Conservation (phyloP, 2,888 invertebrate species). For the Xestia c-nigrum region DNA sequence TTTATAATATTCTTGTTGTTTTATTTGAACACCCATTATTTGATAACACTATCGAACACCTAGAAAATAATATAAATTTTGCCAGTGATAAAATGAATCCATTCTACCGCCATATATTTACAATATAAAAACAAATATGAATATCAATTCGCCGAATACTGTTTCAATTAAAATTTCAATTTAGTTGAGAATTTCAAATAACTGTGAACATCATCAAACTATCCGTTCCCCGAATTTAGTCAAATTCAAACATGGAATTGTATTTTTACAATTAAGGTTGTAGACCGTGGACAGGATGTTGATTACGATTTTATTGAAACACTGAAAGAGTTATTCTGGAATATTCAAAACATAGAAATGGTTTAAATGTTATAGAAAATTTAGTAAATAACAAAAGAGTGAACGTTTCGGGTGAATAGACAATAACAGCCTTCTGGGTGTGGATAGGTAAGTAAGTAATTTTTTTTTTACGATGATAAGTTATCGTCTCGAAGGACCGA, state of each 20-base stretch:
- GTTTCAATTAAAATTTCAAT: conserved; percentile 50
- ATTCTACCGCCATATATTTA: not conserved
- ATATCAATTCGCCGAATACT: conserved; percentile 20
- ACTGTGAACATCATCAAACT: conserved; percentile 20
- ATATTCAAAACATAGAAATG: not conserved
- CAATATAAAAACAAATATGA: conserved; percentile 3
- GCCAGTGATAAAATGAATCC: not conserved
- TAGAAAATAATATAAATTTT: not conserved
- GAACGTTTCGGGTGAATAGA: not conserved
- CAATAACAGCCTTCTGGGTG: not conserved
- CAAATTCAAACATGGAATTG: conserved; percentile 25
- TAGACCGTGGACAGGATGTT: not conserved
- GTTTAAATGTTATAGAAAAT: not conserved
- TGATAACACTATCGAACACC: not conserved
- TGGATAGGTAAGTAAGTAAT: not conserved
- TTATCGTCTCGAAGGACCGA: not conserved
- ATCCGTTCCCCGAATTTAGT: conserved; percentile 11
- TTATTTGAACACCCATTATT: conserved; percentile 72
- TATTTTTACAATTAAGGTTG: conserved; percentile 13
- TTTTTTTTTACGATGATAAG: not conserved
- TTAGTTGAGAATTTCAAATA: conserved; percentile 33
- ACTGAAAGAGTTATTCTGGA: not conserved
- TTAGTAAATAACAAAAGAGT: not conserved
- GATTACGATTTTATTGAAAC: conserved; percentile 21
- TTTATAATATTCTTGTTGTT: conserved; percentile 87